A percentile compares a stretch with the other conserved stretches of the same genome.
Conservation (phyloP, 2,888 invertebrate genomes). For the Lasioglossum malachurum region DNA sequence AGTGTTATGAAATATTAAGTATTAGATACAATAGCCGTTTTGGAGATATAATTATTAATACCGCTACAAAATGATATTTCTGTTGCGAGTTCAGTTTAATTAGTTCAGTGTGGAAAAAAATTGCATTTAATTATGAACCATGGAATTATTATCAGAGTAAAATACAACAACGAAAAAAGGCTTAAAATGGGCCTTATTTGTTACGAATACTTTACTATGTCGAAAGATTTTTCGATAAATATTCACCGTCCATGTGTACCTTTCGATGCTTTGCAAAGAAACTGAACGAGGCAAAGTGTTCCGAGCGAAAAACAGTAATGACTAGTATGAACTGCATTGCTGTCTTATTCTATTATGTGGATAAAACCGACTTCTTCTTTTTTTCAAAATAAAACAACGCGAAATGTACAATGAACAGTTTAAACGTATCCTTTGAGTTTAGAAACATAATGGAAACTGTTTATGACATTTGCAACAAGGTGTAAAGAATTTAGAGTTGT, state of each 20-base stretch:
- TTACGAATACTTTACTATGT: not conserved
- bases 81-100: not conserved
- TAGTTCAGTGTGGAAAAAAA: not conserved
- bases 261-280: not conserved
- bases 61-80: no score
- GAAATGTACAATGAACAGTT: not conserved
- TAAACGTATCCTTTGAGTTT: not conserved
- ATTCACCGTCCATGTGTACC: not conserved
- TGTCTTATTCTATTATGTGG: not conserved
- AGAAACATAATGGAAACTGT: not conserved
- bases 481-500: not conserved
- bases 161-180: not conserved
- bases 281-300: not conserved
- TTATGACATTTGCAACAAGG: not conserved
- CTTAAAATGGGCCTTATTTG: not conserved
- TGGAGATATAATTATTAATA: not conserved
- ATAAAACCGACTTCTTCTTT: not conserved
- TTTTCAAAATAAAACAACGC: not conserved
- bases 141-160: not conserved
- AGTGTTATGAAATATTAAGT: not conserved
- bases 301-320: not conserved
- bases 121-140: not conserved
- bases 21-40: not conserved
- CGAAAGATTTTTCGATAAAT: not conserved
- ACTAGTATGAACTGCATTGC: not conserved